These are phyloP conservation scores for Oeneis ivallda DNA, from an alignment of 2,888 invertebrate species.

Conservation along the genomic window DNA sequence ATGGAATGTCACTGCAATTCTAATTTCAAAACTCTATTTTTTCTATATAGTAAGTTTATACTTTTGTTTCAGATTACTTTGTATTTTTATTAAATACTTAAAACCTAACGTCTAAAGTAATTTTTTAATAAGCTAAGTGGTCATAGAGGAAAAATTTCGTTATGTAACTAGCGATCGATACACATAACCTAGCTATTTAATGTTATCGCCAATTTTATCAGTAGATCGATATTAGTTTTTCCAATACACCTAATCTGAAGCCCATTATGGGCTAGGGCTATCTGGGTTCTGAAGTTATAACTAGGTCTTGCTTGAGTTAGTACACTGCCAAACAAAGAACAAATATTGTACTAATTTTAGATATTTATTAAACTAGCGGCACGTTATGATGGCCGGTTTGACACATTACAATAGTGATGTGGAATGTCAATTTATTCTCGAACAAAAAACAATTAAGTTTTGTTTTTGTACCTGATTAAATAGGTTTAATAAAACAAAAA, in stretches of 20 bases:
- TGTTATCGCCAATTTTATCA: constrained; percentile 31
- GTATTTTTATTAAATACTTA: background rate
- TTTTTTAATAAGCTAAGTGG: background rate
- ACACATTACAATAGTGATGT: too few relatives aligned
- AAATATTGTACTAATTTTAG: too few relatives aligned
- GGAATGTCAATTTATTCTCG: too few relatives aligned
- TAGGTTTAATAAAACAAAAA: too few relatives aligned
- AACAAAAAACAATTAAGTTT: too few relatives aligned
- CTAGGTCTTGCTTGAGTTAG: too few relatives aligned
- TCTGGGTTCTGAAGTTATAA: too few relatives aligned
- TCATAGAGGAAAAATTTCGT: constrained; percentile 41
- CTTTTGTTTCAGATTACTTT: constrained; percentile 21
- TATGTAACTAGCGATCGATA: constrained; percentile 65
- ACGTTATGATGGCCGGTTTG: too few relatives aligned
- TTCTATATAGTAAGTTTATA: constrained; percentile 7
- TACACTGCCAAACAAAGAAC: too few relatives aligned
- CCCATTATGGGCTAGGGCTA: too few relatives aligned
- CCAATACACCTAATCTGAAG: background rate
- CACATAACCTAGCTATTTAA: constrained; percentile 39
- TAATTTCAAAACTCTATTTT: constrained; percentile 36
- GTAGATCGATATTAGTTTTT: background rate
- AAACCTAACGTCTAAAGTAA: background rate
- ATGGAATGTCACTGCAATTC: constrained; percentile 31
- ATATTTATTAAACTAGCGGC: too few relatives aligned
- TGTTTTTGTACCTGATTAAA: too few relatives aligned